These are phyloP conservation scores for Phoenicopterus ruber DNA, from an alignment of 2,113 vertebrate genomes.

Conservation along the genomic window DNA sequence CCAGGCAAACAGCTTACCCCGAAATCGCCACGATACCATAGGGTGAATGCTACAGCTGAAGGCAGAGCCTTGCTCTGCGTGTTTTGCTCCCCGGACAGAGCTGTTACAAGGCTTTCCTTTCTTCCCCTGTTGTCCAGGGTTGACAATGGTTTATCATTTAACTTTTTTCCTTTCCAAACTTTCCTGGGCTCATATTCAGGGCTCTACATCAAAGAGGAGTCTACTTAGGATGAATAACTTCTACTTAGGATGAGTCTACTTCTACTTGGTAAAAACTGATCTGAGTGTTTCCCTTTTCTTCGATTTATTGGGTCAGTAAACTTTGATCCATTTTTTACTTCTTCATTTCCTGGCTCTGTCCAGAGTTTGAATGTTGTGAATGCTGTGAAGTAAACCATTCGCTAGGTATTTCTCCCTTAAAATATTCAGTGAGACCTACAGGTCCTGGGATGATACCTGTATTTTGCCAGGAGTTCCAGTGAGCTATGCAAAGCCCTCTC, in stretches of 20 bases:
- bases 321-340: background rate
- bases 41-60: background rate
- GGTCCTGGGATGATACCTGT: background rate
- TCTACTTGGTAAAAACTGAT: background rate
- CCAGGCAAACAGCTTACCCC: background rate
- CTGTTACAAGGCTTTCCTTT: background rate
- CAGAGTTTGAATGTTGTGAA: background rate
- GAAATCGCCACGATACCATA: fast-evolving
- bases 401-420: background rate
- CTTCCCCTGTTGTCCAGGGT: background rate
- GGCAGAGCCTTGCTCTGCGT: background rate
- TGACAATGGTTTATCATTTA: background rate
- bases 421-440: background rate
- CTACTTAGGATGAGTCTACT: no score
- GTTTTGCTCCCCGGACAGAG: background rate
- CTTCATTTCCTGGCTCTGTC: background rate
- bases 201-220: background rate
- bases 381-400: background rate
- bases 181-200: background rate
- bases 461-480: background rate
- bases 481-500: background rate
- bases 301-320: background rate
- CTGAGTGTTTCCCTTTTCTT: background rate
- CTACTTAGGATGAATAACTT: background rate
- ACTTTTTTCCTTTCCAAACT: background rate